Percentiles rank a stretch among this genome's conserved stretches.
Evolutionary conservation across 2,797 vertebrate genomes (phyloP).

Genomic region (Typhlichthys eigenmanni): DNA sequence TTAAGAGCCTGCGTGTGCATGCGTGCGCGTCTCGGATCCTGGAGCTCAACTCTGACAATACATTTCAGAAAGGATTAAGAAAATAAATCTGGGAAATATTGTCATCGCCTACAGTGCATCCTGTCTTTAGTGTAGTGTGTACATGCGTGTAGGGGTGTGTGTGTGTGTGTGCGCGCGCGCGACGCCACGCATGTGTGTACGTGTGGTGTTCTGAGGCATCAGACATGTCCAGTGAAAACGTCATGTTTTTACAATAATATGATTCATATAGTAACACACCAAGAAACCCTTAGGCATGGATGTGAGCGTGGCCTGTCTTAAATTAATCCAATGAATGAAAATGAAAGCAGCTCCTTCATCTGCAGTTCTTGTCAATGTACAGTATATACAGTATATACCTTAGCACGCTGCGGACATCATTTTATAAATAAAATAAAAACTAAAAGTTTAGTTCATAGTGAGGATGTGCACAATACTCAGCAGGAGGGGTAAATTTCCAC

Average conservation of each 20-base stretch:
- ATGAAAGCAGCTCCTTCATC: too few relatives aligned
- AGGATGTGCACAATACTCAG: too few relatives aligned
- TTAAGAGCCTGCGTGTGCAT: slow-evolving; percentile 25
- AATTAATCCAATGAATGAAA: too few relatives aligned
- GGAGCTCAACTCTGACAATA: not conserved
- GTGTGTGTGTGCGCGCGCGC: not conserved
- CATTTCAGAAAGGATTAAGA: slow-evolving; percentile 48
- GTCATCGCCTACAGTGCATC: slow-evolving; percentile 38
- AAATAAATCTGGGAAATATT: slow-evolving; percentile 56
- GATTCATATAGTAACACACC: not conserved
- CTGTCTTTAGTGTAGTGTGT: slow-evolving; percentile 45
- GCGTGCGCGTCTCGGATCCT: not conserved
- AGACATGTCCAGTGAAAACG: slow-evolving; percentile 8
- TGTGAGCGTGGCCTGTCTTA: too few relatives aligned
- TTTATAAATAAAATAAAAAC: too few relatives aligned
- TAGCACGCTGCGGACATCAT: too few relatives aligned
- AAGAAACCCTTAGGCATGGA: not conserved
- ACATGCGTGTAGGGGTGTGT: slow-evolving; percentile 10
- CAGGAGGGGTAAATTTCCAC: too few relatives aligned
- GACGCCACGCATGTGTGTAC: not conserved
- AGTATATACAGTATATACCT: too few relatives aligned
- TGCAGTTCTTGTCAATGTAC: too few relatives aligned
- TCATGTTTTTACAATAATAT: not conserved
- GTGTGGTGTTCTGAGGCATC: slow-evolving; percentile 10
- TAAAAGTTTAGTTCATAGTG: too few relatives aligned